phyloP scores from a whole-genome alignment of 2,113 vertebrate genomes.

The Solenodon paradoxus region DNA sequence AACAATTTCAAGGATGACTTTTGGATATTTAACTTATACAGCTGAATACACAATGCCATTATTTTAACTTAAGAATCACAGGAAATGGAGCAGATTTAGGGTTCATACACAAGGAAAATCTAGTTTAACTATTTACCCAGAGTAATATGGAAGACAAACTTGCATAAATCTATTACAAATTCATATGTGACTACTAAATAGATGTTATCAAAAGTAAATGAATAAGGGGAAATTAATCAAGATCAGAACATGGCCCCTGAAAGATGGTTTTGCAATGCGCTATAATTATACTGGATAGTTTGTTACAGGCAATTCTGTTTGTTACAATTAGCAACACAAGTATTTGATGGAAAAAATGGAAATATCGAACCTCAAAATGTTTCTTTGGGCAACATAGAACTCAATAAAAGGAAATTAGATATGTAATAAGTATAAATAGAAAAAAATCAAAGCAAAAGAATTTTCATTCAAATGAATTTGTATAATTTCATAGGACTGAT shows the following conservation, averaged over 20 bases:
- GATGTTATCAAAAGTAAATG: not conserved
- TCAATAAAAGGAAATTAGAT: not conserved
- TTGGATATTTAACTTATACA: not conserved
- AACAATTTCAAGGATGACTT: not conserved
- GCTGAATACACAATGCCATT: not conserved
- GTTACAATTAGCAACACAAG: not conserved
- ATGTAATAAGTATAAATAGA: not conserved
- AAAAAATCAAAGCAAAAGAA: not conserved
- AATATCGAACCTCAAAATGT: not conserved
- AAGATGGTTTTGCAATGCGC: not conserved
- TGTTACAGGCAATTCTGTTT: conserved; percentile 1
- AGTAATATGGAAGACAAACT: conserved; percentile 18
- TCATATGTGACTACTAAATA: conserved; percentile 6
- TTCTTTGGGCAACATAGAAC: conserved; percentile 14
- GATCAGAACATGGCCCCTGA: not conserved
- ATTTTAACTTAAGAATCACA: not conserved
- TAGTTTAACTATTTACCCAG: conserved; percentile 49
- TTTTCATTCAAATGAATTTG: not conserved
- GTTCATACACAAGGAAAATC: not conserved
- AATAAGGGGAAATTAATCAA: not conserved
- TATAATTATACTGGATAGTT: not conserved
- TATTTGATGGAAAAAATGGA: not conserved
- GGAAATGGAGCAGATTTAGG: not conserved
- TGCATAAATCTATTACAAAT: conserved; percentile 3
- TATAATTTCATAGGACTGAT: not conserved